Percentiles rank a stretch among this genome's conserved stretches.
Evolutionary conservation across 2,113 vertebrate species (phyloP).

Genomic region (Todiramphus saurophagus): DNA sequence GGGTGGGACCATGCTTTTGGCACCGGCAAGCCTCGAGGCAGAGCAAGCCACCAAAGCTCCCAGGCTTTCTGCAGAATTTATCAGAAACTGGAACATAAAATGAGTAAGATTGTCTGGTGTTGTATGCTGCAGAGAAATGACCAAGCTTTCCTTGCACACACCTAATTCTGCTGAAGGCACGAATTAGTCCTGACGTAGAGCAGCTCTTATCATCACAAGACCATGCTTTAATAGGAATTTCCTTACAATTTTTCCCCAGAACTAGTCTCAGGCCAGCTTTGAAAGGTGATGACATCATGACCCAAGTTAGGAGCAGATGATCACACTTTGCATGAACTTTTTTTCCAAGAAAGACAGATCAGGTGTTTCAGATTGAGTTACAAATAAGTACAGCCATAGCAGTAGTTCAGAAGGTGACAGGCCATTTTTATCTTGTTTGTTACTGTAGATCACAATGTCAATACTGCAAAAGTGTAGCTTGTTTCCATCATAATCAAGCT

Average conservation of each 20-base stretch:
- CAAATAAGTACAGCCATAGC: not conserved
- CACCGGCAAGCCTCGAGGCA: fast-evolving
- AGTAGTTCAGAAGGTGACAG: not conserved
- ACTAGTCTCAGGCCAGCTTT: not conserved
- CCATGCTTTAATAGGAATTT: constrained; percentile 26
- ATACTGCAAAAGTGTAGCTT: constrained; percentile 33
- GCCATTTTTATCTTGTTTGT: not conserved
- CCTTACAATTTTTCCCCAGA: not conserved
- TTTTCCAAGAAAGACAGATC: not conserved
- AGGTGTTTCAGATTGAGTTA: not conserved
- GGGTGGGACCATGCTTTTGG: not conserved
- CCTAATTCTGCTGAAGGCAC: not conserved
- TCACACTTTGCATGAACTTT: not conserved
- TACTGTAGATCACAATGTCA: not conserved
- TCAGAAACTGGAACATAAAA: not conserved
- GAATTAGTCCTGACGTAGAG: not conserved
- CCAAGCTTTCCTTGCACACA: not conserved
- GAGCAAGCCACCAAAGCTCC: not conserved
- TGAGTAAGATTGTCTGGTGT: not conserved
- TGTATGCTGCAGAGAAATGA: not conserved
- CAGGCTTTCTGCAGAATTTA: not conserved
- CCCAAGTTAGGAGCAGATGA: not conserved
- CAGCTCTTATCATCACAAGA: not conserved
- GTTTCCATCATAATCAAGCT: constrained; percentile 26
- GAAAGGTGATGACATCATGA: not conserved